Base-by-base conservation (phyloP, 23 tunicate species). In the Clavelina lepadiformis region DNA sequence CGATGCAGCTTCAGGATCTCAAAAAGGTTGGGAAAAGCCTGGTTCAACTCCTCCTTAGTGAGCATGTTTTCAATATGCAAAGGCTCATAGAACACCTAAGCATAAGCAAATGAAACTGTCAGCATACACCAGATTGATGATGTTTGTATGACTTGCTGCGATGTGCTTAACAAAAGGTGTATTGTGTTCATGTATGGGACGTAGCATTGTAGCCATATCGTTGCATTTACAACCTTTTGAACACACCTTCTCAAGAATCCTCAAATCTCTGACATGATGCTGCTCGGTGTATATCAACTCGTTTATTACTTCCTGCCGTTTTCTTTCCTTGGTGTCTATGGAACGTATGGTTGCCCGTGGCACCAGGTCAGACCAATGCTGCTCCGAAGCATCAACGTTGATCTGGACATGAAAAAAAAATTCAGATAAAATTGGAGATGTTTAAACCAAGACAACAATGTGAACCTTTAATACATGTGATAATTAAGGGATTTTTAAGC, bases 241-340 rank as follows among this genome's bases (percentile, higher is more conserved):
- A 38, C 66, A 51, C 33, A 88, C 96, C 82, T 62, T 51, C 36
- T 73, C 70, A 22, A 88, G 53, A 23, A 88, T 88, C 46, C 51
- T 72, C 29, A 88, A 68, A 53, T 88, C 80, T 25, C 87, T 28
- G 46, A 88, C 81, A 58, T 89, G 97, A 55, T 89, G 97, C 47
- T 81, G 73, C 76, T 89, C 97, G 2, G 97, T 89, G 44, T 69
- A 55, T 18, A 89, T 51, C 13, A 89, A 56, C 38, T 89, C 97
- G 64, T 75, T 81, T 32, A 89, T 81, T 34, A 81, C 57, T 57
- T 81, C 78, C 63, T 89, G 97, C 34, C 89, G 61, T 37, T 89
- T 81, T 28, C 69, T 37, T 49, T 89, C 97, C 30, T 71, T 70
- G 35, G 56, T 75, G 55, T 86, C 95, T 19, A 71, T 46, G 3